These are phyloP conservation scores for Amia ocellicauda DNA, from an alignment of 2,113 vertebrate species.

Conservation along the genomic window DNA sequence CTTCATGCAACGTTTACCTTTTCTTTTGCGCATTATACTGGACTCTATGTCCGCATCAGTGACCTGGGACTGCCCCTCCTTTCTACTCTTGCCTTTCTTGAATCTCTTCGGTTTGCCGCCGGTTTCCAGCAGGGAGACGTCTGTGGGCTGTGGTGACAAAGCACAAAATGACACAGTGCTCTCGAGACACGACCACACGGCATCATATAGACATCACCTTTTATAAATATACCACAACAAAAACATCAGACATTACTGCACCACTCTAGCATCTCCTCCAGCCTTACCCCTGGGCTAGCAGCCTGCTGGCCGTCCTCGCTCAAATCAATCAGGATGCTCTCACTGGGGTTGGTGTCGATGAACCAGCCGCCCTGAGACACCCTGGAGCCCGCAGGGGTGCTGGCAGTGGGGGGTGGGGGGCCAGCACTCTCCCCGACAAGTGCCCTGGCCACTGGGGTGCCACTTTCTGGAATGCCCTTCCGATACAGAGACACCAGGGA, in stretches of 20 bases:
- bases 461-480: constrained; percentile 64
- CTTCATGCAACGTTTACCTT: constrained; percentile 73
- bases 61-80: constrained; percentile 40
- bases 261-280: constrained; percentile 36
- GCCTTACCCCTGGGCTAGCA: constrained; percentile 40
- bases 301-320: constrained; percentile 62
- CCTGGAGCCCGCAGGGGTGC: constrained; percentile 23
- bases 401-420: neutral
- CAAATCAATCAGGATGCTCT: constrained; percentile 68
- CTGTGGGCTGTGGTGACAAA: constrained; percentile 28
- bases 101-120: constrained; percentile 54
- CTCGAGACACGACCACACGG: neutral
- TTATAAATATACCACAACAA: neutral
- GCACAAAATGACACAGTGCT: neutral
- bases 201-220: neutral
- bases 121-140: constrained; percentile 63
- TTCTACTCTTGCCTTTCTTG: constrained; percentile 59
- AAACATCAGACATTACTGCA: neutral
- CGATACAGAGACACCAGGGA: constrained; percentile 85
- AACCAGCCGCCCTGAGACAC: constrained; percentile 73
- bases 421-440: constrained; percentile 27
- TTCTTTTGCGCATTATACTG: constrained; percentile 51
- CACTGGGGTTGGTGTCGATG: constrained; percentile 60
- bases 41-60: constrained; percentile 58
- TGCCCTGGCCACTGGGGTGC: constrained; percentile 40